phyloP scores from a whole-genome alignment of 2,113 vertebrate genomes.

The Ceratotherium simum region DNA sequence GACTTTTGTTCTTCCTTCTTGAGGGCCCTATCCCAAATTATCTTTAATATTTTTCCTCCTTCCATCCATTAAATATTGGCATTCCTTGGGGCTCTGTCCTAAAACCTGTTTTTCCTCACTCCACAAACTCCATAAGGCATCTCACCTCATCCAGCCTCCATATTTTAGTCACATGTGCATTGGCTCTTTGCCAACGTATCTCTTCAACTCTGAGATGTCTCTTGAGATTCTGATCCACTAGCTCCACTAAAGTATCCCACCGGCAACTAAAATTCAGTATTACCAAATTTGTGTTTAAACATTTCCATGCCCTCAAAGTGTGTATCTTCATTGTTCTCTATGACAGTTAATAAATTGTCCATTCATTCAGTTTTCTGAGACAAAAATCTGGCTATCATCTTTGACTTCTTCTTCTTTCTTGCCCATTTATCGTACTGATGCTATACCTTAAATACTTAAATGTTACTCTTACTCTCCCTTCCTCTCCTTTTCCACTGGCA shows the following conservation, averaged over 20 bases:
- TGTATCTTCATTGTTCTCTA: neutral
- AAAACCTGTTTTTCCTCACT: neutral
- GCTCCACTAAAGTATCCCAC: neutral
- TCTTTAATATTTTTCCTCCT: neutral
- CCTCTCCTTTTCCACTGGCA: neutral
- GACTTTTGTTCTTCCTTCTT: neutral
- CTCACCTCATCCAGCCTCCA: neutral
- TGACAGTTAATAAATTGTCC: neutral
- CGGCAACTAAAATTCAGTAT: neutral
- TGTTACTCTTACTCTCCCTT: neutral
- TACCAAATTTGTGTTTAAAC: neutral
- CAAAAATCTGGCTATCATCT: neutral
- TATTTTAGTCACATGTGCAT: neutral
- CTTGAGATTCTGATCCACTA: neutral
- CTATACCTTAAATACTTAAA: neutral
- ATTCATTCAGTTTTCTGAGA: neutral
- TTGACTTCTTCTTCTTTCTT: neutral
- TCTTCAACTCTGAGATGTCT: neutral
- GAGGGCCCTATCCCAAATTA: neutral
- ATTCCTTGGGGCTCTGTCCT: neutral
- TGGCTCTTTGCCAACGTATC: neutral
- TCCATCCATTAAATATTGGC: neutral
- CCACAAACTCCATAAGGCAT: neutral
- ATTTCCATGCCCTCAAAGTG: neutral
- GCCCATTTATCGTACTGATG: neutral